Conservation (phyloP, 2,888 invertebrate genomes). For the Noctua pronuba region DNA sequence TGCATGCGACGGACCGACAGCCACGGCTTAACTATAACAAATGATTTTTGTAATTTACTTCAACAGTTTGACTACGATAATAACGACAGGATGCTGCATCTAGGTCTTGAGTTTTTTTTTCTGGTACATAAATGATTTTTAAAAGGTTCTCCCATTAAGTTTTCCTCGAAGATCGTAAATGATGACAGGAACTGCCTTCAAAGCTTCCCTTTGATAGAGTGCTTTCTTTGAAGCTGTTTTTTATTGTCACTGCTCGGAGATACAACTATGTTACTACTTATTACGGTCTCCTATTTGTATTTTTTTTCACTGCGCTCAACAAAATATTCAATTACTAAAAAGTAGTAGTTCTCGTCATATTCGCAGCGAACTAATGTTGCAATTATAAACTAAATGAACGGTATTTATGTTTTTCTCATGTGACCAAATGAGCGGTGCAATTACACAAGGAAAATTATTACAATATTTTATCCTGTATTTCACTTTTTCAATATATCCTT, state of each 20-base stretch:
- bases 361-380: neutral
- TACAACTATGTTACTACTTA: neutral
- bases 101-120: constrained; percentile 2
- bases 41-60: constrained; percentile 5
- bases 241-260: neutral
- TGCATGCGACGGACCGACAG: neutral
- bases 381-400: neutral
- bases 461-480: neutral
- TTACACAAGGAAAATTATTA: neutral
- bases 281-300: neutral
- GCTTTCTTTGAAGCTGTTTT: neutral
- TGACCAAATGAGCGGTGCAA: neutral
- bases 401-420: neutral
- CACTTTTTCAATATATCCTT: neutral
- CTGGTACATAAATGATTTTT: constrained; percentile 7
- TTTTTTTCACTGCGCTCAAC: neutral
- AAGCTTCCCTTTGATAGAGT: neutral
- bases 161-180: neutral
- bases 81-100: constrained; percentile 2
- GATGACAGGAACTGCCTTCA: neutral
- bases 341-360: neutral
- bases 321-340: neutral
- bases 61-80: constrained; percentile 1
- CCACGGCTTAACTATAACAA: constrained; percentile 7
- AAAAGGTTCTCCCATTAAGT: neutral